These are phyloP conservation scores for Babylonia areolata DNA, from an alignment of 1,140 invertebrate species.

Conservation along the genomic window DNA sequence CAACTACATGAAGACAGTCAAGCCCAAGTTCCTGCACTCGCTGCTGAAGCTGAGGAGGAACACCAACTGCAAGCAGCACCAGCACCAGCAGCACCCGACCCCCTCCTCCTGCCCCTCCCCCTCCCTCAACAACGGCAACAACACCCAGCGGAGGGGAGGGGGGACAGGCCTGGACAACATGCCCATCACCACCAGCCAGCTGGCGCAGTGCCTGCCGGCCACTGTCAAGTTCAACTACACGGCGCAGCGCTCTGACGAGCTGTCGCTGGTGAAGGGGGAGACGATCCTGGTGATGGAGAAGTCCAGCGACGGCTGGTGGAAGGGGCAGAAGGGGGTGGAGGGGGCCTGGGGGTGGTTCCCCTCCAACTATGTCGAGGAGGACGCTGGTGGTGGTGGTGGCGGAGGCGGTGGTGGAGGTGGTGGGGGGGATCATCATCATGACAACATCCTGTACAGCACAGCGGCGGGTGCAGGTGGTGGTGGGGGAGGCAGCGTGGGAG, in stretches of 20 bases:
- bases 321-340: constrained; percentile 80
- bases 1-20: constrained; percentile 93
- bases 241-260: constrained; percentile 96
- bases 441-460: constrained; percentile 82
- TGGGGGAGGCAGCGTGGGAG: no score
- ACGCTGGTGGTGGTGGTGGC: constrained; percentile 69
- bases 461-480: constrained; percentile 88
- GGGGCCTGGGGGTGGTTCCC: constrained; percentile 94
- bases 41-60: constrained; percentile 62
- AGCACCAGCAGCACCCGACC: constrained; percentile 37
- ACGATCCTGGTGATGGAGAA: constrained; percentile 97
- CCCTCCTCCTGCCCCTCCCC: constrained; percentile 34
- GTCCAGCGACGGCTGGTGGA: constrained; percentile 99
- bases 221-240: constrained; percentile 99
- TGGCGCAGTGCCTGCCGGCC: constrained; percentile 78
- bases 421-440: no score
- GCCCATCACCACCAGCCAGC: constrained; percentile 34
- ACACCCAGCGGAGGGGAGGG: constrained; percentile 25
- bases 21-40: constrained; percentile 66
- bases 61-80: constrained; percentile 56
- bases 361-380: constrained; percentile 97
- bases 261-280: constrained; percentile 89
- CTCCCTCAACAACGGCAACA: constrained; percentile 33
- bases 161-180: constrained; percentile 23
- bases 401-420: constrained; percentile 75